phyloP scores from a whole-genome alignment of 2,797 vertebrate genomes.

The Xenentodon cancila region DNA sequence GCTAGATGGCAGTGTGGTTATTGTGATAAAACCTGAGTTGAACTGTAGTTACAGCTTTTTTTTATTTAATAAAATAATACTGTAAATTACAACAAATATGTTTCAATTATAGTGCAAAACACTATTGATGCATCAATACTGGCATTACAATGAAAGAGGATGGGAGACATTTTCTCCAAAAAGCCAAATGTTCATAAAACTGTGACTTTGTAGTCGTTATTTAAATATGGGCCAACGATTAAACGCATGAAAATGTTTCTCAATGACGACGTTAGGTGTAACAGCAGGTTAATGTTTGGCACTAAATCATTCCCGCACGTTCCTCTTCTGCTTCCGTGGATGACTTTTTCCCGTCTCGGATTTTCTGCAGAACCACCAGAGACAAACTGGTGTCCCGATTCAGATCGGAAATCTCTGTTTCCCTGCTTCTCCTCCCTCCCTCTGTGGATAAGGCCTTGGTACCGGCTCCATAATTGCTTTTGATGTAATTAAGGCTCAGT shows the following conservation, averaged over 20 bases:
- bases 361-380: constrained; percentile 18
- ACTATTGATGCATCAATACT: background rate
- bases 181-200: too few species aligned
- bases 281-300: too few species aligned
- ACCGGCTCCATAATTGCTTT: constrained; percentile 59
- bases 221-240: too few species aligned
- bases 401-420: constrained; percentile 20
- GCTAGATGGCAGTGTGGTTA: constrained; percentile 39
- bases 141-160: background rate
- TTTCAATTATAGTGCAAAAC: too few species aligned
- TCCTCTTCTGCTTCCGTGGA: background rate
- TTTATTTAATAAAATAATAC: background rate
- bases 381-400: background rate
- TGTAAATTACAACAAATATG: too few species aligned
- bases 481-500: constrained; percentile 55
- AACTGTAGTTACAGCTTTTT: too few species aligned
- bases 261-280: too few species aligned
- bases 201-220: too few species aligned
- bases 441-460: constrained; percentile 32
- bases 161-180: background rate
- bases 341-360: background rate
- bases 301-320: too few species aligned
- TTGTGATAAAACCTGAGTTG: too few species aligned
- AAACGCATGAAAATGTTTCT: too few species aligned
- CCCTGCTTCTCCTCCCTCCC: constrained; percentile 17